Conservation (phyloP, 1,140 invertebrate species). For the Panonychus citri region DNA sequence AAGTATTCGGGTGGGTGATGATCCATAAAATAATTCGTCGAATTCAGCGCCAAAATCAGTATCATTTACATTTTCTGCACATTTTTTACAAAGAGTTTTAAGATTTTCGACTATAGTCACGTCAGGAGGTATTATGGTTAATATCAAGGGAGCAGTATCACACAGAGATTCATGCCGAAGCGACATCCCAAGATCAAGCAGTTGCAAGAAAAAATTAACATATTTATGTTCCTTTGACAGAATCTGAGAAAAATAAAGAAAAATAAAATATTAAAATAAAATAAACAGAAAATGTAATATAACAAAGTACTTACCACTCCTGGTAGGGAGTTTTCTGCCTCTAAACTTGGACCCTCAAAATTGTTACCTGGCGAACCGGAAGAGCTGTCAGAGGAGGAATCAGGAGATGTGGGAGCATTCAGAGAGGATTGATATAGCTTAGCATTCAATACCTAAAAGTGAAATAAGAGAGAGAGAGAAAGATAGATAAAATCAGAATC, state of each 20-base stretch:
- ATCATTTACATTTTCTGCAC: neutral
- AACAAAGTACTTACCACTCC: conserved; percentile 46
- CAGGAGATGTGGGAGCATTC: conserved; percentile 60
- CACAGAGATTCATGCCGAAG: conserved; percentile 50
- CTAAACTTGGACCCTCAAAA: conserved; percentile 45
- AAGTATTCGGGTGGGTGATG: conserved; percentile 48
- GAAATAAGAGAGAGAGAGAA: neutral
- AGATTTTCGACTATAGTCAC: conserved; percentile 14
- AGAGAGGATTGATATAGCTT: conserved; percentile 55
- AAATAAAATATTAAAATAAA: neutral
- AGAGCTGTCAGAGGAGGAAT: conserved; percentile 64
- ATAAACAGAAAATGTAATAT: neutral
- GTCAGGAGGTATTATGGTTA: conserved; percentile 76
- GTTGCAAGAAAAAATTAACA: conserved; percentile 64
- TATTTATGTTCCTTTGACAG: conserved; percentile 56
- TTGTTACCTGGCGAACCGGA: conserved; percentile 62
- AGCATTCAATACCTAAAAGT: conserved; percentile 23
- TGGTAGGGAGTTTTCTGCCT: conserved; percentile 65
- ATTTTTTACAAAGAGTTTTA: conserved; percentile 3
- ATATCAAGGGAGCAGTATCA: conserved; percentile 55
- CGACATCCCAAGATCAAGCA: conserved; percentile 64
- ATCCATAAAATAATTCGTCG: conserved; percentile 37
- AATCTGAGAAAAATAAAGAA: conserved; percentile 25
- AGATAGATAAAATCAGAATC: conserved; percentile 37
- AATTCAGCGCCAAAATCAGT: neutral